phyloP scores from a whole-genome alignment of 2,113 vertebrate genomes.

The Phalacrocorax pelagicus region DNA sequence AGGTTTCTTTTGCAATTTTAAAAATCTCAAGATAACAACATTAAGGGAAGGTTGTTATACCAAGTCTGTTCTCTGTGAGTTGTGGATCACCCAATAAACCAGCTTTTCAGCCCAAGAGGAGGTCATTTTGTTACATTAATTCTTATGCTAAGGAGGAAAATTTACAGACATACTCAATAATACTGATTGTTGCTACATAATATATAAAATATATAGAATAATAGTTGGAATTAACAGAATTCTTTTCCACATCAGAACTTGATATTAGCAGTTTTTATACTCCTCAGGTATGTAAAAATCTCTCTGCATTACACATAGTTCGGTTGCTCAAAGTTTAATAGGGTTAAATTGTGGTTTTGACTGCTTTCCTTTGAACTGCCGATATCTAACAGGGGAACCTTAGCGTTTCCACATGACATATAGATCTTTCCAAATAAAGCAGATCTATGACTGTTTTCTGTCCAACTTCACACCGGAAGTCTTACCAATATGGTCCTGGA shows the following conservation, averaged over 20 bases:
- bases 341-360: not conserved
- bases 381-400: not conserved
- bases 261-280: not conserved
- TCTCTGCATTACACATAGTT: not conserved
- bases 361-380: not conserved
- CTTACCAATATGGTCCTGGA: not conserved
- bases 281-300: not conserved
- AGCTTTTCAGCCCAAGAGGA: not conserved
- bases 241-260: not conserved
- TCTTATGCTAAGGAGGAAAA: not conserved
- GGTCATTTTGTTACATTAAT: not conserved
- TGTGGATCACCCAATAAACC: not conserved
- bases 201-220: not conserved
- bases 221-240: not conserved
- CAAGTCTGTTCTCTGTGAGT: not conserved
- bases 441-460: not conserved
- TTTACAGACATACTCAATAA: not conserved
- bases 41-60: not conserved
- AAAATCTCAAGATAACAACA: not conserved
- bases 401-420: accelerated
- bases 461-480: not conserved
- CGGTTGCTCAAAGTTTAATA: not conserved
- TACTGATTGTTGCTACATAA: not conserved
- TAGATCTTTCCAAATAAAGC: not conserved
- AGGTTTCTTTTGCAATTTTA: not conserved